phyloP scores from a whole-genome alignment of 2,888 invertebrate species.

The Drosophila formosana region DNA sequence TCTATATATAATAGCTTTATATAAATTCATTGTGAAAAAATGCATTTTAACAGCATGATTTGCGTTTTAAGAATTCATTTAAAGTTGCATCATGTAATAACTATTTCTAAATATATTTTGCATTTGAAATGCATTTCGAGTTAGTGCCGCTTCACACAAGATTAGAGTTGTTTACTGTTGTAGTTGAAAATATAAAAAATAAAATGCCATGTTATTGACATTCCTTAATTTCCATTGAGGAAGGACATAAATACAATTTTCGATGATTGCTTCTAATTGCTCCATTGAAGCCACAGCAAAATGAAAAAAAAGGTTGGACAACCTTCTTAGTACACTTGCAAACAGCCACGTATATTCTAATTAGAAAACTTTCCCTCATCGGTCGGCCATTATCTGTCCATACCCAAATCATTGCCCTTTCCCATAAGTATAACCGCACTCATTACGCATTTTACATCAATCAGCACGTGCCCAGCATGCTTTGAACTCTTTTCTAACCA shows the following conservation, averaged over 20 bases:
- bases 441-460: slow-evolving; percentile 79
- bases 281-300: slow-evolving; percentile 8
- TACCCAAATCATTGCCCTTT: slow-evolving; percentile 12
- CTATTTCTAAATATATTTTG: too few relatives aligned
- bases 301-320: slow-evolving; percentile 23
- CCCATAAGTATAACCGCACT: slow-evolving; percentile 68
- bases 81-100: too few relatives aligned
- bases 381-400: slow-evolving; percentile 59
- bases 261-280: slow-evolving; percentile 44
- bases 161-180: too few relatives aligned
- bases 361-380: slow-evolving; percentile 64
- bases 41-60: too few relatives aligned
- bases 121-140: too few relatives aligned
- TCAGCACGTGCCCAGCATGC: slow-evolving; percentile 77
- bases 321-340: slow-evolving; percentile 26
- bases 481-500: slow-evolving; percentile 56
- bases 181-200: too few relatives aligned
- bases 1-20: too few relatives aligned
- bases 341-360: slow-evolving; percentile 63
- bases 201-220: neutral
- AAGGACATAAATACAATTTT: slow-evolving; percentile 1
- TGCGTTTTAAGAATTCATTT: too few relatives aligned
- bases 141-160: too few relatives aligned
- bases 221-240: neutral
- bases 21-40: too few relatives aligned